A percentile compares a stretch with the other conserved stretches of the same genome.
Conservation (phyloP, 1,140 invertebrate genomes). For the Coboldia fuscipes region DNA sequence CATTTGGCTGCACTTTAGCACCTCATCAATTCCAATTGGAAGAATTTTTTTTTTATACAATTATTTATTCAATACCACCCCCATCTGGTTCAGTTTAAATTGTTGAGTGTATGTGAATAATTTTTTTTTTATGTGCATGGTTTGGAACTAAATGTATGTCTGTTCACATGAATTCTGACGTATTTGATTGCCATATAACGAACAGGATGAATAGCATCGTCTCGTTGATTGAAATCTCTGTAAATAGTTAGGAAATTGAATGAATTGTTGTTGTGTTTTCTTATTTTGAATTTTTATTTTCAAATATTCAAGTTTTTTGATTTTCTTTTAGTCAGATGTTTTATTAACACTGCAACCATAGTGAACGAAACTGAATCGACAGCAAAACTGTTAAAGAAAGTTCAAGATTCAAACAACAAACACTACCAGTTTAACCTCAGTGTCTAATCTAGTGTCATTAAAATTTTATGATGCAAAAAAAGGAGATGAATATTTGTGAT, state of each 20-base stretch:
- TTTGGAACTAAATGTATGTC: conserved; percentile 42
- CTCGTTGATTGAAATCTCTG: conserved; percentile 48
- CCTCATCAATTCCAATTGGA: neutral
- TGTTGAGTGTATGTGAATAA: neutral
- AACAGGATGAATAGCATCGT: conserved; percentile 48
- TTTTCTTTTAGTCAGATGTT: conserved; percentile 8
- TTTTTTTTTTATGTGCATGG: conserved; percentile 1
- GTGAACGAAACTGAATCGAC: neutral
- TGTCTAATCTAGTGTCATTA: no score
- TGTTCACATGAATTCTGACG: conserved; percentile 54
- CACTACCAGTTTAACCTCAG: no score
- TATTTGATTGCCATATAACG: conserved; percentile 36
- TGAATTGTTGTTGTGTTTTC: conserved; percentile 6
- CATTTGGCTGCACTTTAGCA: no score
- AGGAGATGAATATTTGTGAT: no score
- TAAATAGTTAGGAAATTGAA: conserved; percentile 16
- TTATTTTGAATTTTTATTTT: conserved; percentile 15
- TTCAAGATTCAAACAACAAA: no score
- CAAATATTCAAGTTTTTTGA: conserved; percentile 16
- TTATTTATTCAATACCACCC: neutral
- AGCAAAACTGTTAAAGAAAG: neutral
- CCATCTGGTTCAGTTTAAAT: neutral
- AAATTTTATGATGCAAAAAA: no score
- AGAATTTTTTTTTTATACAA: neutral
- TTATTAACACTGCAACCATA: neutral